Conservation (phyloP, 2,888 invertebrate species). For the Machimus atricapillus region DNA sequence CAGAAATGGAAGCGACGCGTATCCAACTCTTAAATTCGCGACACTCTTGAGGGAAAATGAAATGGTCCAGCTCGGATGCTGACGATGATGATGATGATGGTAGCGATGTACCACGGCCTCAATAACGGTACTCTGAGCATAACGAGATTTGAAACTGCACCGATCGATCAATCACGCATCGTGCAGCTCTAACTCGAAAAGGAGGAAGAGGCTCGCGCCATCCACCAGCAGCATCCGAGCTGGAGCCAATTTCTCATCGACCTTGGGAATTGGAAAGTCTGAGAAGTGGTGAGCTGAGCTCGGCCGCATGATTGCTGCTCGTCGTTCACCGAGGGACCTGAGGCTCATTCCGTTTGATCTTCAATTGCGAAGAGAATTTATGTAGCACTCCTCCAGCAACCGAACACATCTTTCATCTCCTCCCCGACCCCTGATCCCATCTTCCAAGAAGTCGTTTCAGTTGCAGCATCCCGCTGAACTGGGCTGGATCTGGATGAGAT, state of each 20-base stretch:
- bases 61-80: neutral
- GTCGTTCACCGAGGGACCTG: neutral
- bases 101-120: neutral
- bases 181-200: neutral
- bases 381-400: neutral
- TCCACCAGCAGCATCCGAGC: neutral
- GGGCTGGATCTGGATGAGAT: neutral
- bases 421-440: neutral
- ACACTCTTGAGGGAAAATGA: neutral
- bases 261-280: conserved; percentile 35
- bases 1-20: neutral
- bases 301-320: neutral
- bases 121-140: conserved; percentile 2
- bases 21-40: neutral
- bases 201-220: neutral
- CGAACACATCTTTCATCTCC: neutral
- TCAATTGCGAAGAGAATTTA: conserved; percentile 6
- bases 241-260: conserved; percentile 32
- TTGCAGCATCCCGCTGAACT: neutral
- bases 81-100: neutral
- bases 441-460: neutral
- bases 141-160: conserved; percentile 8
- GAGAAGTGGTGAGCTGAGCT: neutral
- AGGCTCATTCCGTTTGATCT: conserved; percentile 7
- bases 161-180: conserved; percentile 32